Evolutionary conservation across 2,888 invertebrate genomes (phyloP), one percentile per base, ranked within the genome.

Genomic region (Stenichneumon culpator): DNA sequence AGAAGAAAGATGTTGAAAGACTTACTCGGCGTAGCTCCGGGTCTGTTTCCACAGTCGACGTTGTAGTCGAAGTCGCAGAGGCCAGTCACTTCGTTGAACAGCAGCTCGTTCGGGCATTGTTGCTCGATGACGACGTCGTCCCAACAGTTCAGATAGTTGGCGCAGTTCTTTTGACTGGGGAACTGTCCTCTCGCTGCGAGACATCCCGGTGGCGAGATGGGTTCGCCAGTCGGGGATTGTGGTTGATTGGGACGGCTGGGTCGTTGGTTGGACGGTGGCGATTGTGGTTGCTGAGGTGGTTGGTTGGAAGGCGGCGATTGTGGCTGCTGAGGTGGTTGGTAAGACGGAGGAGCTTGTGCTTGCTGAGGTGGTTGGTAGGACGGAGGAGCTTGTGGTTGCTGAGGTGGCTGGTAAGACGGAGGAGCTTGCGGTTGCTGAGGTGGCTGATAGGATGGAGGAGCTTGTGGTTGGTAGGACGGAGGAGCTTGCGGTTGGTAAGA

Each of bases 111-210:
- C 0, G 96, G 96, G 86, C 97, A 97, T 25, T 95, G 95, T 91
- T 96, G 96, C 88, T 97, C 97, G 32, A 95, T 94, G 0, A 95
- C 96, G 87, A 95, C 95, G 0, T 96, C 96, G 88, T 97, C 96
- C 97, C 97, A 97, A 91, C 97, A 97, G 92, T 97, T 96, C 16
- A 97, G 90, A 91, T 96, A 97, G 89, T 95, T 96, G 60, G 95
- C 95, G 89, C 97, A 97, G 5, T 95, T 92, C 39, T 93, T 94
- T 0, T 95, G 94, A 11, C 96, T 95, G 0, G 96, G 95, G 86
- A 96, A 96, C 91, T 96, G 97, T 2, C 96, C 95, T 68, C 96
- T 94, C 44, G 95, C 94, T 14, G 87, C 92, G 2, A 91, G 88
- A 54, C 94, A 94, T 1, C 93, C 92, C 2, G 90, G 89, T 4